phyloP scores from a whole-genome alignment of 2,113 vertebrate genomes.

The Xiphophorus maculatus region DNA sequence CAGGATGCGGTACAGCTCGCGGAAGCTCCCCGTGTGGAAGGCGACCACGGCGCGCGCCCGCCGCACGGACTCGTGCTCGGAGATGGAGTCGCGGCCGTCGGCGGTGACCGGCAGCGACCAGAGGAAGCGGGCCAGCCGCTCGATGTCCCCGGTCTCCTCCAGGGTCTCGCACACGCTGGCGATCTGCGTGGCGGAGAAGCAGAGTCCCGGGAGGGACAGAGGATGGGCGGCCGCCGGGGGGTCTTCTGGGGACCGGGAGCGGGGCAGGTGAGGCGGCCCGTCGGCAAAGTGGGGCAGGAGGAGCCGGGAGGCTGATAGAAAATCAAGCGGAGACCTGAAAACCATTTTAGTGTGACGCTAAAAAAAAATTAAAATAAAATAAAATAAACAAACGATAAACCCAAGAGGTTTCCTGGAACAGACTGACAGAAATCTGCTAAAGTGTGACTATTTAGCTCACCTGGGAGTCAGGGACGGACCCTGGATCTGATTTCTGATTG shows the following conservation, averaged over 20 bases:
- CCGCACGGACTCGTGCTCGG: conserved; percentile 98
- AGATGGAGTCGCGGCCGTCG: conserved; percentile 94
- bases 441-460: conserved; percentile 88
- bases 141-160: conserved; percentile 98
- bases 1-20: conserved; percentile 96
- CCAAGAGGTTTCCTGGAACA: neutral
- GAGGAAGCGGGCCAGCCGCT: conserved; percentile 96
- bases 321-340: conserved; percentile 94
- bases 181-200: conserved; percentile 97
- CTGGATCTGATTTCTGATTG: conserved; percentile 93
- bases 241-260: conserved; percentile 87
- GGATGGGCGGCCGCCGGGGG: conserved; percentile 65
- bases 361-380: too few relatives aligned
- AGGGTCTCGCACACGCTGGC: conserved; percentile 98
- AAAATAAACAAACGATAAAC: conserved; percentile 4
- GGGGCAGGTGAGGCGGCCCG: conserved; percentile 83
- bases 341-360: conserved; percentile 79
- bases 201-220: conserved; percentile 78
- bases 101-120: conserved; percentile 96
- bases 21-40: conserved; percentile 95
- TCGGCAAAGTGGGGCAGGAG: conserved; percentile 91
- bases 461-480: conserved; percentile 89
- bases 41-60: conserved; percentile 96
- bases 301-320: conserved; percentile 90
- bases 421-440: conserved; percentile 78